These are phyloP conservation scores for Brachyistius frenatus DNA, from an alignment of 2,113 vertebrate species.

Conservation along the genomic window DNA sequence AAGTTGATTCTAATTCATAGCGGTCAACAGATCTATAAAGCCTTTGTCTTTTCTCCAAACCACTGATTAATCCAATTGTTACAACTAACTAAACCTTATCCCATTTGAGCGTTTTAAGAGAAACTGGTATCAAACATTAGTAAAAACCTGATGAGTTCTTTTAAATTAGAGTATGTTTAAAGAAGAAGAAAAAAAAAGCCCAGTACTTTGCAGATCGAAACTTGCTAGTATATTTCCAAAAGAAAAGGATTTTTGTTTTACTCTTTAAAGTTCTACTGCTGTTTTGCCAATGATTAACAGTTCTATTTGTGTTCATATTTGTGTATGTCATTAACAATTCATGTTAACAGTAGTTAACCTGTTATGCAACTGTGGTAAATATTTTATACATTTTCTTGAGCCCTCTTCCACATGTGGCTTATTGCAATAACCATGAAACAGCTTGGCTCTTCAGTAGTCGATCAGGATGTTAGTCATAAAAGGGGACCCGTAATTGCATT, in stretches of 20 bases:
- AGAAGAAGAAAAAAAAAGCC: neutral
- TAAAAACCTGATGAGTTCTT: neutral
- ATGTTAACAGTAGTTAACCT: neutral
- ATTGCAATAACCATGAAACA: slow-evolving; percentile 45
- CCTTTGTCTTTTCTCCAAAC: too few relatives aligned
- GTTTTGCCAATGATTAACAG: neutral
- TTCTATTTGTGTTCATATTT: neutral
- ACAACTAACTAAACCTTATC: too few relatives aligned
- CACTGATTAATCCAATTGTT: too few relatives aligned
- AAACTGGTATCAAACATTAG: too few relatives aligned
- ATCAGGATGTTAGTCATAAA: slow-evolving; percentile 76
- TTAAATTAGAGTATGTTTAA: neutral
- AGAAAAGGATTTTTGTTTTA: neutral
- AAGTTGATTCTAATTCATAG: too few relatives aligned
- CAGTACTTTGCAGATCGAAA: neutral
- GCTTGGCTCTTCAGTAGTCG: slow-evolving; percentile 43
- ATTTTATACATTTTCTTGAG: neutral
- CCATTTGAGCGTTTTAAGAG: too few relatives aligned
- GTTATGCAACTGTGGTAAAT: slow-evolving; percentile 13
- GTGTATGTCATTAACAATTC: neutral
- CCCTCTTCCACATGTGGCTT: slow-evolving; percentile 13
- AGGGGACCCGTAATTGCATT: slow-evolving; percentile 73
- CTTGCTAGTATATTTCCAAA: slow-evolving; percentile 9
- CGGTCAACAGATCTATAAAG: too few relatives aligned
- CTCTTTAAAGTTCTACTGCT: neutral